A percentile compares a stretch with the other conserved stretches of the same genome.
These are phyloP conservation scores for Cyrtodaria siliqua DNA, from an alignment of 2,888 invertebrate species.

Conservation along the genomic window DNA sequence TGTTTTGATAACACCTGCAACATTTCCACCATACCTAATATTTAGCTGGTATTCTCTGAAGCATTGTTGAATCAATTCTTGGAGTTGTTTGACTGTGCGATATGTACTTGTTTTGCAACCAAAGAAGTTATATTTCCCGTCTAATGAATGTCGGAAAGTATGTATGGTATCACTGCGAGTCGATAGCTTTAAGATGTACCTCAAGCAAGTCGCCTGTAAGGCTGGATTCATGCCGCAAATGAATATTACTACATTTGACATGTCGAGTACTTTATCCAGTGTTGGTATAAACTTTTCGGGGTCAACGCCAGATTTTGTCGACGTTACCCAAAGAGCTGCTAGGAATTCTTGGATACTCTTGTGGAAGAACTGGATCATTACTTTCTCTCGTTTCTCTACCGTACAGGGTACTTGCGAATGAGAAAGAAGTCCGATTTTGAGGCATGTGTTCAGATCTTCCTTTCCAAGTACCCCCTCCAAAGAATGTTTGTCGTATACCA, in stretches of 20 bases:
- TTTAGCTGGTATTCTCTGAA: conserved; percentile 6
- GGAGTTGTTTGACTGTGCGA: conserved; percentile 9
- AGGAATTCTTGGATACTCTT: conserved; percentile 18
- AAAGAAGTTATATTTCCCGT: conserved; percentile 3
- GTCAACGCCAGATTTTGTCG: not conserved
- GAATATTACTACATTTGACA: conserved; percentile 14
- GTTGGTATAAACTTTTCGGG: not conserved
- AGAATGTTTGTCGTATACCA: too few species aligned
- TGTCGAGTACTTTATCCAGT: conserved; percentile 1
- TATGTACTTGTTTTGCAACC: conserved; percentile 3
- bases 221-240: conserved; percentile 3
- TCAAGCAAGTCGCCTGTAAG: too few species aligned
- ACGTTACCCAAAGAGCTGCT: conserved; percentile 4
- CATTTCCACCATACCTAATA: conserved; percentile 2
- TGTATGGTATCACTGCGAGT: not conserved
- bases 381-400: not conserved
- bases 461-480: too few species aligned
- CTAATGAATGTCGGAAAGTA: not conserved
- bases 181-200: too few species aligned
- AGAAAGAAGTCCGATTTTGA: conserved; percentile 15
- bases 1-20: not conserved
- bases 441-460: conserved; percentile 2
- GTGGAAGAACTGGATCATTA: conserved; percentile 15
- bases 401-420: conserved; percentile 5
- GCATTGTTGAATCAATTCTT: conserved; percentile 3